Evolutionary conservation across 2,113 vertebrate species (phyloP), one percentile per base, ranked within the genome.

Genomic region (Morone chrysops): DNA sequence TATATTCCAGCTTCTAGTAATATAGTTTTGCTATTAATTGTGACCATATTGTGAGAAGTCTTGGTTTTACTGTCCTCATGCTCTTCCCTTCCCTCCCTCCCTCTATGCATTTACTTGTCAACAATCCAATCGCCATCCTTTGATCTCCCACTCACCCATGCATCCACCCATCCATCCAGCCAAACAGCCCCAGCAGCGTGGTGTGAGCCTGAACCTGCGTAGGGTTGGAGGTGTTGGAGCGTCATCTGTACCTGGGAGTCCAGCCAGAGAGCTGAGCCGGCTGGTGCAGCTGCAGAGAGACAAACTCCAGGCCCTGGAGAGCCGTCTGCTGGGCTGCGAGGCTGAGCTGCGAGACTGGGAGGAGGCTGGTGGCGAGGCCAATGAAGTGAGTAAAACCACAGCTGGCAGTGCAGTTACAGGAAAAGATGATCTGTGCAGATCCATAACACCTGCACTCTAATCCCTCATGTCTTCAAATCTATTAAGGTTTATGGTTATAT

Each of bases 201-300:
- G 85, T 2, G 91, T 93, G 67, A 92, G 80, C 45, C 74, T 93
- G 60, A 92, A 80, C 82, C 82, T 92, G 61, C 89, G 69, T 85
- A 87, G 90, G 81, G 81, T 92, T 11, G 80, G 74, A 61, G 87
- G 87, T 14, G 70, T 79, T 12, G 91, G 90, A 48, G 68, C 68
- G 13, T 73, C 84, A 12, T 90, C 93, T 25, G 83, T 85, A 36
- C 89, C 86, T 16, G 95, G 94, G 0, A 95, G 0, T 83, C 94
- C 93, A 0, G 88, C 95, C 0, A 96, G 96, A 0, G 98, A 99
- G 83, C 74, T 99, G 88, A 96, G 94, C 86, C 96, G 95, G 6
- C 87, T 99, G 89, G 96, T 99, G 83, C 96, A 94, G 56, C 93
- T 98, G 14, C 98, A 99, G 94, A 97, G 95, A 0, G 97, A 98